Percentiles rank a stretch among this genome's conserved stretches.
phyloP scores from a whole-genome alignment of 2,888 invertebrate species.

The Drosophila koepferae region DNA sequence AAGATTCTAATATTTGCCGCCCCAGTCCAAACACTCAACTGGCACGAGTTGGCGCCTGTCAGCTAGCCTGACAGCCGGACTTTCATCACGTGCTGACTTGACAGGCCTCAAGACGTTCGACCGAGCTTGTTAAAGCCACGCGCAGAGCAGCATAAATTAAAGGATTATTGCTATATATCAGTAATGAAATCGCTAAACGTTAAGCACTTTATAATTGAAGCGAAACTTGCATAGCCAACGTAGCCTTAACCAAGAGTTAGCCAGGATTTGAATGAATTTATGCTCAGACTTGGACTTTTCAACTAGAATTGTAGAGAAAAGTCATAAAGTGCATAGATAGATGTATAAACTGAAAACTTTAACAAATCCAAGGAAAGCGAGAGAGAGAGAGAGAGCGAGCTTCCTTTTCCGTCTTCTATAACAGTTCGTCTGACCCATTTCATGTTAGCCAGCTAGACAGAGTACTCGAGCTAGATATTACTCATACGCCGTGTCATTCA shows the following conservation, averaged over 20 bases:
- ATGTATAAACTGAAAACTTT: constrained; percentile 5
- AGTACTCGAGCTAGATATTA: constrained; percentile 17
- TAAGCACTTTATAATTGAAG: background rate
- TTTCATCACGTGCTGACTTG: constrained; percentile 61
- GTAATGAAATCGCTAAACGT: background rate
- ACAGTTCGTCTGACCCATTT: background rate
- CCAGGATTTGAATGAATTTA: background rate
- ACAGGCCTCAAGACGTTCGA: background rate
- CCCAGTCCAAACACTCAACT: background rate
- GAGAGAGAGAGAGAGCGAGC: background rate
- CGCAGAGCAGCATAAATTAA: constrained; percentile 3
- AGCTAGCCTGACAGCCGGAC: constrained; percentile 62
- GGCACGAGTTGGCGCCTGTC: constrained; percentile 13
- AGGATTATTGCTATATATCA: background rate
- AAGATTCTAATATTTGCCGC: constrained; percentile 18
- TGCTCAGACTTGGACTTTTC: background rate
- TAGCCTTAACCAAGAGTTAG: background rate
- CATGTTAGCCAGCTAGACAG: background rate
- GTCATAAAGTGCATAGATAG: background rate
- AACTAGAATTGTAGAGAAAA: background rate
- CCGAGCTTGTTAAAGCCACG: background rate
- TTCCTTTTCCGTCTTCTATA: background rate
- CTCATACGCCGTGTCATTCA: constrained; percentile 32
- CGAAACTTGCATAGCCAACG: background rate
- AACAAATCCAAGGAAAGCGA: background rate